Base-by-base conservation (phyloP, 2,888 invertebrate species). In the Synergus japonicus region DNA sequence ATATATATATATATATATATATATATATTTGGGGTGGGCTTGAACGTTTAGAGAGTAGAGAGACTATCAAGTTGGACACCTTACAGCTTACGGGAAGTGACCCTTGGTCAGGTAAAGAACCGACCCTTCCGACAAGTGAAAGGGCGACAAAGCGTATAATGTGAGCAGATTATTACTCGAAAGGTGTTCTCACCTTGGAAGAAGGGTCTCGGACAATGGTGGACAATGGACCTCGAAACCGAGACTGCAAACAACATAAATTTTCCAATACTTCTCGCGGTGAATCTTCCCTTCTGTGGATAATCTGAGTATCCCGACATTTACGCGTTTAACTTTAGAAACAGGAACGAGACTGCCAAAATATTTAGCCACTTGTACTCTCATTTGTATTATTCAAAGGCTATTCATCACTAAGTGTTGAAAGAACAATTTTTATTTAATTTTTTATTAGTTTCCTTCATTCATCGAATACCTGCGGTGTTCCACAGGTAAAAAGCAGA, bases 231-330 rank as follows among this genome's bases (percentile, higher is more conserved):
- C 84, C 88, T 85, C 88, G 91, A 91, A 91, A 92, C 91, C 89
- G 91, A 92, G 87, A 92, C 91, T 88, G 88, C 91, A 92, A 91
- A 92, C 91, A 92, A 89, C 91, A 91, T 91, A 91, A 91, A 91
- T 91, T 91, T 91, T 88, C 89, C 82, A 79, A 67, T 76, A 81
- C 82, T 76, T 41, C 58, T 77, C 78, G 44, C 80, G 80, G 82
- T 66, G 79, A 73, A 73, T 73, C 73, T 73, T 73, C 73, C 54
- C 73, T 73, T 73, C 46, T 13, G 46, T n/a, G 37, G 54, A 73
- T 73, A 73, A 73, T 73, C 54, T 73, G n/a, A 41, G n/a, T 58
- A 54, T 73, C 54, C 54, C 54, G 3, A 37, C 49, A 58, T 73
- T 73, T 54, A 54, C 49, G 37, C n/a, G 37, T 37, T 73, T 73